phyloP scores from a whole-genome alignment of 1,140 invertebrate genomes.

The Cataglyphis hispanica region DNA sequence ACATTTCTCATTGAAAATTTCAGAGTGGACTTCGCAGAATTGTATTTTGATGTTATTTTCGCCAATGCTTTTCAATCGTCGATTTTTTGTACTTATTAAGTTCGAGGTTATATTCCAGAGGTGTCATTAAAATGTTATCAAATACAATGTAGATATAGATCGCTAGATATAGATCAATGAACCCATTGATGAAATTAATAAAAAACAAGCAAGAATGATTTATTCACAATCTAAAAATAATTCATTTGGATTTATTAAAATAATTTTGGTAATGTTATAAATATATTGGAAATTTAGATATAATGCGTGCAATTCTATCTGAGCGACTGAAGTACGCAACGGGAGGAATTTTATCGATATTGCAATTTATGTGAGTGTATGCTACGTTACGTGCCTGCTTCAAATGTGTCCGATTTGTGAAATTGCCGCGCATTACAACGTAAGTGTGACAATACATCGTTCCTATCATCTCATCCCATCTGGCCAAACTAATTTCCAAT shows the following conservation, averaged over 20 bases:
- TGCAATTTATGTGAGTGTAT: background rate
- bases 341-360: slow-evolving; percentile 7
- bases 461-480: background rate
- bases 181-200: background rate
- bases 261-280: background rate
- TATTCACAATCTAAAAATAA: background rate
- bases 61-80: background rate
- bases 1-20: slow-evolving; percentile 50
- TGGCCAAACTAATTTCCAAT: slow-evolving; percentile 36
- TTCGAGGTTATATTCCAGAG: background rate
- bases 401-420: background rate
- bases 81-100: background rate
- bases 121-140: slow-evolving; percentile 8
- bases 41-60: slow-evolving; percentile 33
- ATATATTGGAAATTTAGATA: slow-evolving; percentile 11
- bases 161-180: too few relatives aligned
- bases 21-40: background rate
- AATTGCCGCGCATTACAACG: background rate
- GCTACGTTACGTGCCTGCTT: background rate
- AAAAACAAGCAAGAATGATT: background rate
- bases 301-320: background rate
- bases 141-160: background rate
- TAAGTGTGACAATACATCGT: slow-evolving; percentile 23
- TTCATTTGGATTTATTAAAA: slow-evolving; percentile 2
- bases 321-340: slow-evolving; percentile 26